A percentile compares a stretch with the other conserved stretches of the same genome.
Conservation (phyloP, 2,888 invertebrate genomes). For the Autographa gamma region DNA sequence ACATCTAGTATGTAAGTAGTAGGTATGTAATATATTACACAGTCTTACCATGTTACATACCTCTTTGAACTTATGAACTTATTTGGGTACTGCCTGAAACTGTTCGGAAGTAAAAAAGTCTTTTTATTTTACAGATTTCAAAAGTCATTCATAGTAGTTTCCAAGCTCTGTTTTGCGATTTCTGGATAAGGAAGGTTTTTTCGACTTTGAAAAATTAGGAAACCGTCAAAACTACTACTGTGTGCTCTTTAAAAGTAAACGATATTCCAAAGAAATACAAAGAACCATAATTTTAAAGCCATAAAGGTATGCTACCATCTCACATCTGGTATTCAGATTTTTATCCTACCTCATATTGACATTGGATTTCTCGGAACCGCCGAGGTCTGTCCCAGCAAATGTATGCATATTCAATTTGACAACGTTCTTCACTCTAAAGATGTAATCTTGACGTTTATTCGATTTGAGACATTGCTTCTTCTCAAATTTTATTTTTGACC, state of each 20-base stretch:
- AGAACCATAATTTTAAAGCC: conserved; percentile 30
- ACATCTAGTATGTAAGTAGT: not conserved
- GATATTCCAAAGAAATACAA: not conserved
- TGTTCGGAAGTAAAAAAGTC: not conserved
- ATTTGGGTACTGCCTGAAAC: not conserved
- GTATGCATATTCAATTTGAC: conserved; percentile 59
- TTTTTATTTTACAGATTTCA: no score
- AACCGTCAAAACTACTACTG: not conserved
- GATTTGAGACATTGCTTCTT: conserved; percentile 31
- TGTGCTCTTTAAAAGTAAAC: not conserved
- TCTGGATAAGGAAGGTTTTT: no score
- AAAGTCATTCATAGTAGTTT: no score
- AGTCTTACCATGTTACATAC: not conserved
- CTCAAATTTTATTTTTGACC: conserved; percentile 22
- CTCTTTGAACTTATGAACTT: not conserved
- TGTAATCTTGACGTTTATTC: conserved; percentile 53
- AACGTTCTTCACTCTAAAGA: conserved; percentile 43
- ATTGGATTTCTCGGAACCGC: conserved; percentile 42
- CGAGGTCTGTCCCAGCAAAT: conserved; percentile 43
- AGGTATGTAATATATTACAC: not conserved
- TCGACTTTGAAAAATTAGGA: not conserved
- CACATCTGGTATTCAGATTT: conserved; percentile 46
- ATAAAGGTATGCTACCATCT: conserved; percentile 22
- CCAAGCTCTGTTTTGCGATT: no score
- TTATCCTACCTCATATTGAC: conserved; percentile 44